These are phyloP conservation scores for Chionodraco myersi DNA, from an alignment of 2,113 vertebrate species.

Conservation along the genomic window DNA sequence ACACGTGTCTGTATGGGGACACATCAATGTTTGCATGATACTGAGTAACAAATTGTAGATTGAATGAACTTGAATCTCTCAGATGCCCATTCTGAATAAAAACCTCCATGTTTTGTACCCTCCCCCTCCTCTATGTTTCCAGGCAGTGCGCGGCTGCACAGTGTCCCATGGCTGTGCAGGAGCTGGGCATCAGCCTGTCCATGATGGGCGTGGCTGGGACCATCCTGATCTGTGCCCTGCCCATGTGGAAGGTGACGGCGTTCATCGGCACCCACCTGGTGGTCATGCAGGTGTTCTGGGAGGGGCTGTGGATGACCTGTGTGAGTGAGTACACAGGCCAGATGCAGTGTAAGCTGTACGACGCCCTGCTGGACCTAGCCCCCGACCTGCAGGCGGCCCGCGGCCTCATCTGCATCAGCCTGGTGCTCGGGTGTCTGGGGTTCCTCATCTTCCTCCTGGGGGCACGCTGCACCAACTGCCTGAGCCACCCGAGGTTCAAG, in stretches of 20 bases:
- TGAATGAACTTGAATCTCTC: too few relatives aligned
- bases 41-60: too few relatives aligned
- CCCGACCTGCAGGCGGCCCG: constrained; percentile 86
- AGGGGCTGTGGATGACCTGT: constrained; percentile 92
- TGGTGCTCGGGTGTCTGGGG: constrained; percentile 81
- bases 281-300: constrained; percentile 91
- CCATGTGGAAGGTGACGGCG: constrained; percentile 91
- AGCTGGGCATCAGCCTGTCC: constrained; percentile 85
- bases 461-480: constrained; percentile 85
- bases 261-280: constrained; percentile 89
- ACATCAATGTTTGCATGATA: too few relatives aligned
- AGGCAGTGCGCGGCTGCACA: neutral
- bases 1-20: too few relatives aligned
- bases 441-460: constrained; percentile 84
- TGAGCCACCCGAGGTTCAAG: constrained; percentile 79
- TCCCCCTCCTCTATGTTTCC: neutral
- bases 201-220: constrained; percentile 84
- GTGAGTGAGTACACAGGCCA: constrained; percentile 88
- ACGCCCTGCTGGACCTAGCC: constrained; percentile 88
- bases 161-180: constrained; percentile 82
- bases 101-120: neutral
- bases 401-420: constrained; percentile 85
- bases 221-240: constrained; percentile 88
- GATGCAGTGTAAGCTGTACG: constrained; percentile 90
- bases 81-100: neutral